A percentile compares a stretch with the other conserved stretches of the same genome.
phyloP scores from a whole-genome alignment of 1,140 invertebrate species.

The Bombus balteatus region DNA sequence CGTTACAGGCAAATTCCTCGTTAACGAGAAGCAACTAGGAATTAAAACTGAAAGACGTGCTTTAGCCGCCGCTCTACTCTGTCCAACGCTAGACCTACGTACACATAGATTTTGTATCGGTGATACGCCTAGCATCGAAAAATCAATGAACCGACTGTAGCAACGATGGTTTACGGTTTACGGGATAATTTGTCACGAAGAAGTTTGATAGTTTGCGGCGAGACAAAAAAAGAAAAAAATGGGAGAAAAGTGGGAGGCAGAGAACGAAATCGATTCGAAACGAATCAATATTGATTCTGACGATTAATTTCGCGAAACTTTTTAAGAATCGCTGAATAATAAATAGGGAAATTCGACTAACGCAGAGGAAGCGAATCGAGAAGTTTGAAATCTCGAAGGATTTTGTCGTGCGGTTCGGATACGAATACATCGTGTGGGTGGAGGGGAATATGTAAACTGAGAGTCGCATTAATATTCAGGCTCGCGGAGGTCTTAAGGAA shows the following conservation, averaged over 20 bases:
- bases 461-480: constrained; percentile 66
- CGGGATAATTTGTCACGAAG: too few species aligned
- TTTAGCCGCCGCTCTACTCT: too few species aligned
- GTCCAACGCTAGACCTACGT: too few species aligned
- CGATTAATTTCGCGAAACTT: constrained; percentile 27
- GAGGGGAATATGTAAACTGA: constrained; percentile 58
- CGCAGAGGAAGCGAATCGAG: constrained; percentile 29
- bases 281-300: too few species aligned
- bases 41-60: neutral
- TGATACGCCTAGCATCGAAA: too few species aligned
- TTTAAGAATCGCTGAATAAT: constrained; percentile 23
- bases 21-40: neutral
- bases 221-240: too few species aligned
- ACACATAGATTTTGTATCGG: too few species aligned
- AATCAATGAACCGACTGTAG: too few species aligned
- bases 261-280: too few species aligned
- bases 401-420: constrained; percentile 56
- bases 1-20: neutral
- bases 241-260: too few species aligned
- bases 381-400: constrained; percentile 49
- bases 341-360: constrained; percentile 27
- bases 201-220: too few species aligned
- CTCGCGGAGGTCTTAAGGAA: constrained; percentile 54
- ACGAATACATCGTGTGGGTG: constrained; percentile 37
- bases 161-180: too few species aligned